Base-by-base conservation (phyloP, 30 jellyfish, hydroid and myxozoan species). In the Pelagia noctiluca region DNA sequence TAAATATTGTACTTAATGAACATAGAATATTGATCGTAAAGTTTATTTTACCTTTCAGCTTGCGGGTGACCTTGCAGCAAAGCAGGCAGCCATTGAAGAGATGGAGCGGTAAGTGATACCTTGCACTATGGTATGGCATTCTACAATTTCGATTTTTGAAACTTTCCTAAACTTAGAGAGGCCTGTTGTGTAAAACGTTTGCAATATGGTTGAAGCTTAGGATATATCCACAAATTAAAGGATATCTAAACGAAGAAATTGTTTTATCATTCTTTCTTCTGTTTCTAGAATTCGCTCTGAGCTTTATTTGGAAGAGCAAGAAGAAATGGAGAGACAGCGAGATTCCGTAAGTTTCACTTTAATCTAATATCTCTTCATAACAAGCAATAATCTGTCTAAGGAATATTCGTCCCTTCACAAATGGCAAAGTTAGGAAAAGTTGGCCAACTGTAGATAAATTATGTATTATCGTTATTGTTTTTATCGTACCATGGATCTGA, bases 261-360 rank as follows among this genome's bases (percentile, higher is more conserved):
- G 8, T 60, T 4, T n/a, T 4, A 60, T 5, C 57, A 42, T 5
- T 42, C 21, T 8, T 32, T 33, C 32, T 30, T 34, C 8, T 10
- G 28, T 53, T 53, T 75, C 13, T 71, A 92, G 98, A 67, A 84
- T 92, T 38, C 76, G 93, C 37, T 66, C 89, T 21, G 98, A 92
- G 62, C 77, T 92, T 8, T 86, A 92, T 60, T 18, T 75, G 78
- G 98, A 92, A 61, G 98, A 92, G 54, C 98, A 92, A 80, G 98
- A 92, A 42, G 98, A 92, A 68, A 87, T 50, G 77, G 92, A 85
- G 21, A 69, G 98, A 38, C 92, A 86, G 49, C 66, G 49, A 26
- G 98, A 92, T 7, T 80, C 75, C 62, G 98, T 92, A 53, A 46
- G 89, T 63, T 48, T 30, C 33, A 24, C 42, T n/a, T n/a, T n/a